A percentile compares a stretch with the other conserved stretches of the same genome.
These are phyloP conservation scores for Bombus affinis DNA, from an alignment of 1,140 invertebrate species.

Conservation along the genomic window DNA sequence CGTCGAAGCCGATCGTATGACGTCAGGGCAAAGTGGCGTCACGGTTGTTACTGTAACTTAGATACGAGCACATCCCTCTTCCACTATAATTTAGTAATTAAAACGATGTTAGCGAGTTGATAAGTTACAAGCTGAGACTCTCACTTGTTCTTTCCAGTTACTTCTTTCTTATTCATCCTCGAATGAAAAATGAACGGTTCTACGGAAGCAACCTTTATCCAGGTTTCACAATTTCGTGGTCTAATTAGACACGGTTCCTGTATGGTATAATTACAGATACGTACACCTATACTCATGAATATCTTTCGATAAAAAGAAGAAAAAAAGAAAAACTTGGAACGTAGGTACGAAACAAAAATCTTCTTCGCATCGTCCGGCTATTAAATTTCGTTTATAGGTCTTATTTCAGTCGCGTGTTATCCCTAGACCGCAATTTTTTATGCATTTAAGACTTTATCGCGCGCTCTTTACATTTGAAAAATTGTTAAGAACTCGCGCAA, in stretches of 20 bases:
- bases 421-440: no score
- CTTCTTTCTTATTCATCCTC: not conserved
- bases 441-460: no score
- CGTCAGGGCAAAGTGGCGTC: constrained; percentile 19
- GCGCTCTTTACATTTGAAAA: no score
- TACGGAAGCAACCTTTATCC: not conserved
- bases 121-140: not conserved
- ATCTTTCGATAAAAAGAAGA: not conserved
- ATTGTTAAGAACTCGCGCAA: no score
- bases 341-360: no score
- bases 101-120: not conserved
- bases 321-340: no score
- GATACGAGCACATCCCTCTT: not conserved
- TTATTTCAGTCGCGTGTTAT: no score
- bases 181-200: not conserved
- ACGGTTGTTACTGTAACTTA: not conserved
- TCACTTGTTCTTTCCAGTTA: no score
- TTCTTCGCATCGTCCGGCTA: no score
- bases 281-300: not conserved
- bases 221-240: not conserved
- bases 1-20: constrained; percentile 11
- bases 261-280: not conserved
- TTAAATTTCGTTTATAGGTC: no score
- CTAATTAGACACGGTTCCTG: not conserved
- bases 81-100: not conserved